Evolutionary conservation across 92 coral and sea anemone species (phyloP), one percentile per base, ranked within the genome.

Genomic region (Scolanthus callimorphus): DNA sequence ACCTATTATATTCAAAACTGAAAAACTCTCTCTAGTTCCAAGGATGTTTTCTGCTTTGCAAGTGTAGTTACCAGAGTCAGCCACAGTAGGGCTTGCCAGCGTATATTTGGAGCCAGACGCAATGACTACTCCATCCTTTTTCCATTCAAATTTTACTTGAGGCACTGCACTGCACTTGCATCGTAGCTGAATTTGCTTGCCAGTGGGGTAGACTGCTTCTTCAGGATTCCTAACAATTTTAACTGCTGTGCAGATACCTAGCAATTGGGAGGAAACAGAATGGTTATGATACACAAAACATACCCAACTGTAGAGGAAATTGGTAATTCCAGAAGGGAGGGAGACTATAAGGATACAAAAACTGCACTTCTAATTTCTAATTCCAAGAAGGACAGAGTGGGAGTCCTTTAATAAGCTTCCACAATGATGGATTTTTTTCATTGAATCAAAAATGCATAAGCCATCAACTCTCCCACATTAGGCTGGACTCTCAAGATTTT

Each of bases 21-120:
- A 63, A 30, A 41, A 43, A 64, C 92, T 85, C 13, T 34, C 49
- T 12, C 56, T 68, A 1, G 56, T 37, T 0, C 78, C 77, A 23
- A 44, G 28, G 2, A 11, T 13, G 60, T 65, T 74, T n/a, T 43
- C 49, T 28, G 84, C 96, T 29, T 25, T 50, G 54, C 98, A 92
- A 1, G 65, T 48, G 46, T 92, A 92, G 0, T 23, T 65, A 2
- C 98, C 98, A 63, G 76, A 59, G 55, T 88, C 92, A 0, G 34
- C 26, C 37, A 23, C 26, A 0, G 46, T 55, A 20, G 88, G 79
- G 26, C 73, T 88, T 0, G 38, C 56, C 2, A 92, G 54, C 13
- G 1, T 31, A 1, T 88, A 51, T 24, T 39, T 61, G 59, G 73
- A 84, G 0, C 84, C 79, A 29, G 52, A 51, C 22, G 67, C 21